Percentiles rank a stretch among this genome's conserved stretches.
Evolutionary conservation across 1,140 invertebrate genomes (phyloP).

Genomic region (Portunus trituberculatus): DNA sequence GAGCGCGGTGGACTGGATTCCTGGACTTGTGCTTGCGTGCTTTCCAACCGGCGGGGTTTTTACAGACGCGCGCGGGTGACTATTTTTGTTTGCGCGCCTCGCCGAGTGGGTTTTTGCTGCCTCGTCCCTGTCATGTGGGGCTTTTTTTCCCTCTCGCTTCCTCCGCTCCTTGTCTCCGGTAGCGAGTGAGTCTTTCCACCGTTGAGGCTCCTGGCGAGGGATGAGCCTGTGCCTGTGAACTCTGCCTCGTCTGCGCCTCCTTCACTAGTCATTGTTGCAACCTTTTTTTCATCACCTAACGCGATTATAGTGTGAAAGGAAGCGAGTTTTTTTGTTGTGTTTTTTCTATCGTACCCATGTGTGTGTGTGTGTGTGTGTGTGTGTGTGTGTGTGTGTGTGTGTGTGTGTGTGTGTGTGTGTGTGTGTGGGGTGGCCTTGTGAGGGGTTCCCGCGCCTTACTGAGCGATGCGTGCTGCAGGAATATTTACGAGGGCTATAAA

Average conservation of each 20-base stretch:
- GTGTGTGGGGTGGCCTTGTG: neutral
- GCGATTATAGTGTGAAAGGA: neutral
- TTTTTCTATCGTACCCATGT: neutral
- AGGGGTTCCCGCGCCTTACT: neutral
- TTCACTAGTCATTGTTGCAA: neutral
- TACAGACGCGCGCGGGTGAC: slow-evolving; percentile 19
- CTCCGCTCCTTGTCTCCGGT: neutral
- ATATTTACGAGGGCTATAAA: neutral
- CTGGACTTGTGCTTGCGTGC: slow-evolving; percentile 43
- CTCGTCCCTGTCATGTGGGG: neutral
- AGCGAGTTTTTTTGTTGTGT: neutral
- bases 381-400: too few species aligned
- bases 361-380: too few species aligned
- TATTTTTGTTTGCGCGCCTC: slow-evolving; percentile 19
- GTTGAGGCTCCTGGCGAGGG: neutral
- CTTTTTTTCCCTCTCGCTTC: neutral
- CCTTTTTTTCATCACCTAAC: neutral
- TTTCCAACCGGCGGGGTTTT: slow-evolving; percentile 46
- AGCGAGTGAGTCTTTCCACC: neutral
- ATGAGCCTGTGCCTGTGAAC: neutral
- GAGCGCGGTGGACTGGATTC: slow-evolving; percentile 32
- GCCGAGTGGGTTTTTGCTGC: neutral
- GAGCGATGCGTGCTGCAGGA: neutral
- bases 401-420: neutral
- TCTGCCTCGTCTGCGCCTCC: neutral